Conservation (phyloP, 2,888 invertebrate species). For the Ernsta delagoae region DNA sequence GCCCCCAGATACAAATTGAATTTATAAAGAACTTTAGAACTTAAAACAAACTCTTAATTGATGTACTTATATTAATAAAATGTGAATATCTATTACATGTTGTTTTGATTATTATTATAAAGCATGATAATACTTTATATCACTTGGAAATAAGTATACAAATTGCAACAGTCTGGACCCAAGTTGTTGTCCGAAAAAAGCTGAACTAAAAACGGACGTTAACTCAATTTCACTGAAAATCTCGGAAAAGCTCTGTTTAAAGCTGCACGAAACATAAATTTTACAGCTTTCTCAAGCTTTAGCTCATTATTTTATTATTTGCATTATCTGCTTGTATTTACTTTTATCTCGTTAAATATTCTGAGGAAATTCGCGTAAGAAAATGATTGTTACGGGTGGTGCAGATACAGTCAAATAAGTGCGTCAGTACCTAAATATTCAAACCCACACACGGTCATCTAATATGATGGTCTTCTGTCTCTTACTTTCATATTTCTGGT, state of each 20-base stretch:
- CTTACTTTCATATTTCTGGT: no score
- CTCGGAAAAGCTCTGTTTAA: conserved; percentile 82
- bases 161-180: conserved; percentile 65
- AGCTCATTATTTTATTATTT: conserved; percentile 80
- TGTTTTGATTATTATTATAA: no score
- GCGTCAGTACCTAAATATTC: no score
- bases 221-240: conserved; percentile 72
- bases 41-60: no score
- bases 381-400: not conserved
- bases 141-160: conserved; percentile 40
- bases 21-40: no score
- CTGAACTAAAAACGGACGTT: conserved; percentile 66
- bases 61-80: no score
- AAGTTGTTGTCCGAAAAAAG: conserved; percentile 61
- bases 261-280: conserved; percentile 81
- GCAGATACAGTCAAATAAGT: not conserved
- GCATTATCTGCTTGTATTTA: conserved; percentile 58
- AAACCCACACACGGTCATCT: no score
- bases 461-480: no score
- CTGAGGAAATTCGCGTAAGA: not conserved
- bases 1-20: no score
- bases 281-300: conserved; percentile 78
- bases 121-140: conserved; percentile 43
- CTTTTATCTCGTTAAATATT: conserved; percentile 4
- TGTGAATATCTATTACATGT: no score